A percentile compares a stretch with the other conserved stretches of the same genome.
These are phyloP conservation scores for Cryptus armator DNA, from an alignment of 2,888 invertebrate genomes.

Conservation along the genomic window DNA sequence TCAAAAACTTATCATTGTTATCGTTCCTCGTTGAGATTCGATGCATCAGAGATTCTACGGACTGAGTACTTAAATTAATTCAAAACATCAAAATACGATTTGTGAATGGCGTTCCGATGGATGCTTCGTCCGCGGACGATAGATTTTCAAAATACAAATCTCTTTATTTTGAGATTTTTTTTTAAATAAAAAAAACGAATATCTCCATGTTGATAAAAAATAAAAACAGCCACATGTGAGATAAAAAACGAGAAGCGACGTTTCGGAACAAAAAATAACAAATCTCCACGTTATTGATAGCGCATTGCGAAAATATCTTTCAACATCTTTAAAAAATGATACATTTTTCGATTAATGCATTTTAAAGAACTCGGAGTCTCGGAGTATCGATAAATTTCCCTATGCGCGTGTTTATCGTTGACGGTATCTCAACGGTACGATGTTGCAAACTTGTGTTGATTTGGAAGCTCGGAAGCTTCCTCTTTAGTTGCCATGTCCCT, in stretches of 20 bases:
- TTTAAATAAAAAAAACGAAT: too few species aligned
- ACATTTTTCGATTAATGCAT: neutral
- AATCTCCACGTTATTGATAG: too few species aligned
- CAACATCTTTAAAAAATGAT: too few species aligned
- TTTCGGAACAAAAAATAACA: too few species aligned
- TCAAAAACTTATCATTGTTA: neutral
- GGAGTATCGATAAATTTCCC: neutral
- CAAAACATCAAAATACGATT: neutral
- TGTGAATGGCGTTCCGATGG: neutral
- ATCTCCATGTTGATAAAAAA: too few species aligned
- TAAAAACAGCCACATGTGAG: too few species aligned
- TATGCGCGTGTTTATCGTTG: neutral
- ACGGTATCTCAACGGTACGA: neutral
- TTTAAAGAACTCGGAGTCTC: neutral
- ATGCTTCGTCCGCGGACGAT: neutral
- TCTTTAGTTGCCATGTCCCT: conserved; percentile 68
- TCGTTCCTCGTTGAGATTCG: conserved; percentile 12
- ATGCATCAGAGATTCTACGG: neutral
- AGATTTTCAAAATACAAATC: neutral
- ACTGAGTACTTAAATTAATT: neutral
- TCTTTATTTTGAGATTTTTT: neutral
- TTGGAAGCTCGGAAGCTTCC: conserved; percentile 48
- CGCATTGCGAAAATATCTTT: too few species aligned
- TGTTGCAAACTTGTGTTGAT: neutral
- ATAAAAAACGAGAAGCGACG: too few species aligned